These are phyloP conservation scores for Thalpophila matura DNA, from an alignment of 2,888 invertebrate species.

Conservation along the genomic window DNA sequence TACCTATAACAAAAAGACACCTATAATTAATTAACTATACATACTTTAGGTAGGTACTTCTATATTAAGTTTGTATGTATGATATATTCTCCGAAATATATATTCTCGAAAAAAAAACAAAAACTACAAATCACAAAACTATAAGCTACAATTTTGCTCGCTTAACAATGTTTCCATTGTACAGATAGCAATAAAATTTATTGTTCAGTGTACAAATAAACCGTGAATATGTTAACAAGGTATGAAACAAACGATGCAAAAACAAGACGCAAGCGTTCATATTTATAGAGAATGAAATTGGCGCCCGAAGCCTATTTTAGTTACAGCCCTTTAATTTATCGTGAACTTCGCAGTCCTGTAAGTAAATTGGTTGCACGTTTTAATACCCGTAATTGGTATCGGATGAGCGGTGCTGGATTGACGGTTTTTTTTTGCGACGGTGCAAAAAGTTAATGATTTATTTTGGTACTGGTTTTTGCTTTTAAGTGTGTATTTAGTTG, in stretches of 20 bases:
- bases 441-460: constrained; percentile 50
- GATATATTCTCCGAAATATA: not conserved
- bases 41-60: too few species aligned
- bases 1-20: not conserved
- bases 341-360: constrained; percentile 51
- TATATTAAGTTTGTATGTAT: too few species aligned
- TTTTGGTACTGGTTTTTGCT: constrained; percentile 20
- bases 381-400: constrained; percentile 72
- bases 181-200: constrained; percentile 66
- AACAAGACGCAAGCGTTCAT: constrained; percentile 64
- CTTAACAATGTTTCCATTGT: constrained; percentile 51
- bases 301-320: constrained; percentile 75
- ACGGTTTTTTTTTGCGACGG: constrained; percentile 55
- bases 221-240: constrained; percentile 74
- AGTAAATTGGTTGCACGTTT: constrained; percentile 65
- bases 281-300: constrained; percentile 79
- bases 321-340: constrained; percentile 78
- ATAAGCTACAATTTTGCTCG: constrained; percentile 33
- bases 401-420: constrained; percentile 64
- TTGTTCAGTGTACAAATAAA: constrained; percentile 67
- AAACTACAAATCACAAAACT: constrained; percentile 31
- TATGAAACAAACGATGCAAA: constrained; percentile 66
- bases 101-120: constrained; percentile 2
- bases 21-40: not conserved
- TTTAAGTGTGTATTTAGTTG: constrained; percentile 11